Percentiles rank a stretch among this genome's conserved stretches.
phyloP scores from a whole-genome alignment of 2,888 invertebrate genomes.

The Ophioninae sp. region DNA sequence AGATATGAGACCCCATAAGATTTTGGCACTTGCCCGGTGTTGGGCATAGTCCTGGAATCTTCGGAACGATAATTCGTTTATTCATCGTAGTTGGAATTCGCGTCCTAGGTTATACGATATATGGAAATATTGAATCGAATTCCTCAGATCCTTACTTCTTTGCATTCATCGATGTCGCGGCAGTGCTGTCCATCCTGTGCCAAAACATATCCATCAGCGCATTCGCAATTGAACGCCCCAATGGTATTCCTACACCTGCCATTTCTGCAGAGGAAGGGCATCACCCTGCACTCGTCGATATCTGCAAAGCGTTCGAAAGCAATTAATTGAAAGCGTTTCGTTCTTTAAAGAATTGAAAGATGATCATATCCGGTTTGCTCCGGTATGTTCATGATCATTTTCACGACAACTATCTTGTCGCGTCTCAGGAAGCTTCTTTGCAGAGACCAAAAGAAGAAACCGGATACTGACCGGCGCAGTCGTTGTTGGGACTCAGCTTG shows the following conservation, averaged over 20 bases:
- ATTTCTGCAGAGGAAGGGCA: conserved; percentile 92
- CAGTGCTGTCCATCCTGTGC: conserved; percentile 90
- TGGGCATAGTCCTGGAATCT: conserved; percentile 84
- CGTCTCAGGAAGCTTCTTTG: neutral
- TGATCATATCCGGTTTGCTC: neutral
- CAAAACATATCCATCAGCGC: conserved; percentile 89
- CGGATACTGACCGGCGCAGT: conserved; percentile 86
- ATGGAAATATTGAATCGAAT: neutral
- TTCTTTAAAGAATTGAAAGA: neutral
- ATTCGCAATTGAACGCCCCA: conserved; percentile 91
- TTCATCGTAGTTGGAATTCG: neutral
- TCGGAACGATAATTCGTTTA: conserved; percentile 58
- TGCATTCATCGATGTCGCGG: conserved; percentile 90
- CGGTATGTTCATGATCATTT: neutral
- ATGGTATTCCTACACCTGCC: conserved; percentile 91
- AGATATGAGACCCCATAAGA: conserved; percentile 87
- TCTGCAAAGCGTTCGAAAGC: conserved; percentile 80
- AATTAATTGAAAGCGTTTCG: neutral
- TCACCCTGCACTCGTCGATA: conserved; percentile 91
- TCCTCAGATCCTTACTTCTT: conserved; percentile 82
- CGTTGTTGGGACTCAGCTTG: conserved; percentile 89
- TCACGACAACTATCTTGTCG: neutral
- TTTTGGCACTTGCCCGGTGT: conserved; percentile 86
- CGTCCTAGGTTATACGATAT: neutral
- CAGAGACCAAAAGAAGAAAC: neutral